Evolutionary conservation across 2,888 invertebrate genomes (phyloP).

Genomic region (Trissonchulus latispiculum): DNA sequence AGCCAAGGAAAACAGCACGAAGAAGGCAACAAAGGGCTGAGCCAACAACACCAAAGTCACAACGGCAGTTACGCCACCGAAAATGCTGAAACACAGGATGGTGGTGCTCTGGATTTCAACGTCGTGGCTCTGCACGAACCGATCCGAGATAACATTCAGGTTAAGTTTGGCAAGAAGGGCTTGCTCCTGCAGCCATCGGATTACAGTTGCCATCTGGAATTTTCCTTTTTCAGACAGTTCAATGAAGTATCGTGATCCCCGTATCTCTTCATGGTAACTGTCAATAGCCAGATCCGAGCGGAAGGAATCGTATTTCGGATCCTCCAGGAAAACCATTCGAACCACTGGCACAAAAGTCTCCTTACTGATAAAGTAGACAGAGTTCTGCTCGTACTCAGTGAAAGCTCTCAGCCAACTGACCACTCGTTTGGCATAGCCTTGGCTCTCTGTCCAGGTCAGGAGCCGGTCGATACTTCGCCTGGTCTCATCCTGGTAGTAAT

Average conservation of each 20-base stretch:
- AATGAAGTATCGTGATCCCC: slow-evolving; percentile 37
- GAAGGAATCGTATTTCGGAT: not conserved
- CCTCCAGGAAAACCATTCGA: slow-evolving; percentile 38
- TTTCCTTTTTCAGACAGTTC: slow-evolving; percentile 36
- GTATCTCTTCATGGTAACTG: slow-evolving; percentile 31
- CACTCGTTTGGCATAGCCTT: slow-evolving; percentile 34
- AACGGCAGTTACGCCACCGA: slow-evolving; percentile 23
- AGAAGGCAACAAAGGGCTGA: slow-evolving; percentile 28
- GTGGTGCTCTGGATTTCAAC: slow-evolving; percentile 26
- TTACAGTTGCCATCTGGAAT: not conserved
- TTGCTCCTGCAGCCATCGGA: not conserved
- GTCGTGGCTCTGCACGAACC: slow-evolving; percentile 39
- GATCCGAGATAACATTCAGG: slow-evolving; percentile 32
- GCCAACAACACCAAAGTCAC: slow-evolving; percentile 31
- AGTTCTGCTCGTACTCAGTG: slow-evolving; percentile 36
- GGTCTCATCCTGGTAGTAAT: slow-evolving; percentile 1
- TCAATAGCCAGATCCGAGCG: not conserved
- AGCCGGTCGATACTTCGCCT: slow-evolving; percentile 1
- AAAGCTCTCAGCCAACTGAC: slow-evolving; percentile 41
- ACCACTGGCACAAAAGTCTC: slow-evolving; percentile 42
- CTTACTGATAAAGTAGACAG: slow-evolving; percentile 33
- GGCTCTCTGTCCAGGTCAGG: slow-evolving; percentile 17
- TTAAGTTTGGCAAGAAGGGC: slow-evolving; percentile 28
- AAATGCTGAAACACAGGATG: not conserved
- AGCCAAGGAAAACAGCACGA: not conserved